Conservation (phyloP, 2,113 vertebrate species). For the Catagonus wagneri region DNA sequence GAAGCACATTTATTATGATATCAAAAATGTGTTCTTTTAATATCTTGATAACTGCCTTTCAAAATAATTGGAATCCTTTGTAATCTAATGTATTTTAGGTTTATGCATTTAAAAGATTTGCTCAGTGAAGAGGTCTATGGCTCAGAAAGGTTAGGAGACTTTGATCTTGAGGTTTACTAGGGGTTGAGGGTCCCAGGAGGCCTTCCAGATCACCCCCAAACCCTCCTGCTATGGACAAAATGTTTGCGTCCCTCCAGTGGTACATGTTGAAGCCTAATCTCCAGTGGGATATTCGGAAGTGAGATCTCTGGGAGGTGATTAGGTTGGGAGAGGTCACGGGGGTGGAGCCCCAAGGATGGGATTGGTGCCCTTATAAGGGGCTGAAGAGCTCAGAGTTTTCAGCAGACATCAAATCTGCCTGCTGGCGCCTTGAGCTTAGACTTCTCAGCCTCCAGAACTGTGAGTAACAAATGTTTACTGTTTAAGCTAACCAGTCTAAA, state of each 20-base stretch:
- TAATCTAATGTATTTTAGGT: not conserved
- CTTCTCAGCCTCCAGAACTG: not conserved
- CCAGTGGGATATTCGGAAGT: not conserved
- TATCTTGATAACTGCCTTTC: conserved; percentile 57
- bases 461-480: not conserved
- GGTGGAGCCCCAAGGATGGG: not conserved
- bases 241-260: not conserved
- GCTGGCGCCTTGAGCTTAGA: not conserved
- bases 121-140: not conserved
- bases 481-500: not conserved
- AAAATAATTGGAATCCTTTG: conserved; percentile 1
- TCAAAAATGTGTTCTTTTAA: not conserved
- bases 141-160: not conserved
- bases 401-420: not conserved
- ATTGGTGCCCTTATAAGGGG: not conserved
- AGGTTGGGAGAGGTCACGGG: not conserved
- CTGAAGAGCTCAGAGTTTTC: not conserved
- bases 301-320: not conserved
- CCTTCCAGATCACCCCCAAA: not conserved
- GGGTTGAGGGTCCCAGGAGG: not conserved
- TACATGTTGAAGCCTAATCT: not conserved
- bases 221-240: not conserved
- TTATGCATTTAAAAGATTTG: conserved; percentile 2
- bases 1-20: not conserved
- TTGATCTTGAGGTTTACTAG: not conserved